A percentile compares a stretch with the other conserved stretches of the same genome.
phyloP scores from a whole-genome alignment of 2,797 vertebrate genomes.

The Buceros bicornis region DNA sequence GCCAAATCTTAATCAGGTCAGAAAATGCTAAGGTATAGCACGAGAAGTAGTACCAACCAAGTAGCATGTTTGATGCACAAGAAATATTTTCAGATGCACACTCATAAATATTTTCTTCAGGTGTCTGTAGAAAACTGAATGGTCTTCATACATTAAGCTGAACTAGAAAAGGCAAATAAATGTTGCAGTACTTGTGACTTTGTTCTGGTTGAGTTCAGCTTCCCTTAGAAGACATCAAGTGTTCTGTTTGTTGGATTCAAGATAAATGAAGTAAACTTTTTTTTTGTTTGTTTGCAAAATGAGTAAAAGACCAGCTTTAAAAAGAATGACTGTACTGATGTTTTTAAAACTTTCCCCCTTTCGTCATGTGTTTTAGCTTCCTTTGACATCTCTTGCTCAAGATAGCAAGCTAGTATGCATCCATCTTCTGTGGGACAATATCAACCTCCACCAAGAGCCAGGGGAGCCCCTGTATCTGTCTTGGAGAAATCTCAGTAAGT shows the following conservation, averaged over 20 bases:
- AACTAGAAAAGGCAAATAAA: not conserved
- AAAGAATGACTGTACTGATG: not conserved
- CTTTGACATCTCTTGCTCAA: conserved; percentile 90
- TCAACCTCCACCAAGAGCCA: conserved; percentile 93
- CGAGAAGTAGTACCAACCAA: not conserved
- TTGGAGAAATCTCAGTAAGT: conserved; percentile 94
- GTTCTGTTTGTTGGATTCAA: not conserved
- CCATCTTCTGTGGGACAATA: conserved; percentile 97
- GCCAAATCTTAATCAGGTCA: not conserved
- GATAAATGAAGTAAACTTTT: not conserved
- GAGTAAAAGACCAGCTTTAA: not conserved
- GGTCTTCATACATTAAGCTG: not conserved
- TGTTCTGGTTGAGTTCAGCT: not conserved
- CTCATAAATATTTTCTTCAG: not conserved
- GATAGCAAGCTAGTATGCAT: conserved; percentile 95
- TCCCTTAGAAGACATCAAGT: not conserved
- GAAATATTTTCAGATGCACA: not conserved
- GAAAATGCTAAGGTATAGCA: not conserved
- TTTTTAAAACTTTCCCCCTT: not conserved
- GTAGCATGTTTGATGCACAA: not conserved
- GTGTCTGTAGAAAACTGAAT: not conserved
- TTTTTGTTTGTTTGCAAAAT: not conserved
- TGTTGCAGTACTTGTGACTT: not conserved
- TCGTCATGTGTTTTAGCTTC: conserved; percentile 84
- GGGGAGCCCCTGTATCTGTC: conserved; percentile 91